These are phyloP conservation scores for Aplidium turbinatum DNA, from an alignment of 23 tunicate species.

Conservation along the genomic window DNA sequence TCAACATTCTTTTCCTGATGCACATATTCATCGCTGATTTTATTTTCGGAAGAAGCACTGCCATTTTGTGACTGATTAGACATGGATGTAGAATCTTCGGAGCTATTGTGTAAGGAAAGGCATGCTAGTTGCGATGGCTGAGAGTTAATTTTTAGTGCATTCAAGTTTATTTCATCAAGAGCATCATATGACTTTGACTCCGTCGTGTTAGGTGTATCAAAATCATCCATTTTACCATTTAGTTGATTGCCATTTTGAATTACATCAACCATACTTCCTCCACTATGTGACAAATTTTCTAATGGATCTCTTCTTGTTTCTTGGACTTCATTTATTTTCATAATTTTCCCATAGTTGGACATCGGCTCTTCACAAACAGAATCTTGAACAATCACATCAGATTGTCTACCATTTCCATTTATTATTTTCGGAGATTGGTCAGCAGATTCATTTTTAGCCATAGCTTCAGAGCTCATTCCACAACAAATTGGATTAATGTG, in stretches of 20 bases:
- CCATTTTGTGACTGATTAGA: no score
- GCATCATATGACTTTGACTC: no score
- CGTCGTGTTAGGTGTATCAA: no score
- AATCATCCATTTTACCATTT: background rate
- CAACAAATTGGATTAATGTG: conserved; percentile 43
- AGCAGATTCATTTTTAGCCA: conserved; percentile 52
- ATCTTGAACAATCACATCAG: background rate
- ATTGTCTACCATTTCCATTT: conserved; percentile 9
- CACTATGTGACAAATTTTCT: background rate
- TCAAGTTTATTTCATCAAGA: no score
- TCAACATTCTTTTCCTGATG: no score
- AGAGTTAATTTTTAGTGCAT: no score
- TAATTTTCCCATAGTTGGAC: conserved; percentile 2
- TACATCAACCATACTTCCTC: background rate
- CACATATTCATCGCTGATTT: no score
- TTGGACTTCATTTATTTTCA: background rate
- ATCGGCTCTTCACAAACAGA: conserved; percentile 32
- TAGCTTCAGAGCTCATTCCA: conserved; percentile 40
- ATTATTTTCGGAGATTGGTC: background rate
- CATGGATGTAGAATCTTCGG: no score
- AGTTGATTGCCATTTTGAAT: background rate
- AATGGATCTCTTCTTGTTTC: background rate
- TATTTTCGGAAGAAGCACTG: no score
- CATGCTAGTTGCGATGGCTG: no score
- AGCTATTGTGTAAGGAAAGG: no score